Conservation (phyloP, 1,140 invertebrate genomes). For the Geopemphigus sp. region DNA sequence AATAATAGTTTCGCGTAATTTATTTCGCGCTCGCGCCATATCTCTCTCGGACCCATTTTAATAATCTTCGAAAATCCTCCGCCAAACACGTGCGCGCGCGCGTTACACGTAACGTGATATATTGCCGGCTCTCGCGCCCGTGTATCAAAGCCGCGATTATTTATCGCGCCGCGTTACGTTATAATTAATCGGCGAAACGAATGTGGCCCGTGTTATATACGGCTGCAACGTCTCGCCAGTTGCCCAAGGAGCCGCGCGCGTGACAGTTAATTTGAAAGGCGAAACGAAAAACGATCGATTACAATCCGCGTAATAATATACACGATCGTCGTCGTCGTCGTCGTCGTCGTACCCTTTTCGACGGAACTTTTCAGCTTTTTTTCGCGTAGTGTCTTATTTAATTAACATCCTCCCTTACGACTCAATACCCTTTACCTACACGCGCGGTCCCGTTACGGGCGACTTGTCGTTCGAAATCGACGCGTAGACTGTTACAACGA, state of each 20-base stretch:
- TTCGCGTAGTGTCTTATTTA: neutral
- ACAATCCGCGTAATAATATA: neutral
- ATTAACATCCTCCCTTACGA: neutral
- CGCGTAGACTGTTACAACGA: no score
- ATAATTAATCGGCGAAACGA: neutral
- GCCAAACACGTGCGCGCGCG: neutral
- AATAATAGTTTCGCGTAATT: neutral
- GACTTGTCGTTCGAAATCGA: slow-evolving; percentile 8
- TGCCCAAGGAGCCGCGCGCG: neutral
- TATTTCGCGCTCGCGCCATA: neutral
- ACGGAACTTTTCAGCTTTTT: neutral
- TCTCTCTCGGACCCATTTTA: no score
- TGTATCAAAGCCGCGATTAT: slow-evolving; percentile 1
- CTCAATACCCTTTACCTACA: neutral
- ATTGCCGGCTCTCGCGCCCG: no score
- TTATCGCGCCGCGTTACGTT: neutral
- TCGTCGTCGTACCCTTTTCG: neutral
- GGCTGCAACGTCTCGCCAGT: neutral
- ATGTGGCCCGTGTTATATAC: neutral
- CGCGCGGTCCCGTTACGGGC: no score
- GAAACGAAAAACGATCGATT: neutral
- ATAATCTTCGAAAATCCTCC: no score
- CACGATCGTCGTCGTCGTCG: no score
- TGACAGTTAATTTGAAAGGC: slow-evolving; percentile 22
- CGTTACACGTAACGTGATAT: neutral